Percentiles rank a stretch among this genome's conserved stretches.
Evolutionary conservation across 2,797 vertebrate genomes (phyloP).

Genomic region (Coendou prehensilis): DNA sequence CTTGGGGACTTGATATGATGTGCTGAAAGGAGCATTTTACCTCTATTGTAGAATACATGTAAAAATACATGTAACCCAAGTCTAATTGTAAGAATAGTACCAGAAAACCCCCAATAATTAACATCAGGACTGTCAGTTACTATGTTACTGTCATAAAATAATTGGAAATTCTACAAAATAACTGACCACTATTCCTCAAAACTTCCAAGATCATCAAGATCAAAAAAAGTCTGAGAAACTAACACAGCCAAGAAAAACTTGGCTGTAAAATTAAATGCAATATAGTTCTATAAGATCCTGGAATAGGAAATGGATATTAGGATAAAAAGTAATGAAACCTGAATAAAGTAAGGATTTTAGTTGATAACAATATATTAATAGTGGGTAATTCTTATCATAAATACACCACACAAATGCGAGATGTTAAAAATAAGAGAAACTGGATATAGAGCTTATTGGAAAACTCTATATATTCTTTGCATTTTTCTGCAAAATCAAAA

Average conservation of each 20-base stretch:
- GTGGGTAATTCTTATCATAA: neutral
- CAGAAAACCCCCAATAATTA: neutral
- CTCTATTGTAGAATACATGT: neutral
- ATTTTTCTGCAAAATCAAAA: neutral
- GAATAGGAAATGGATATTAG: neutral
- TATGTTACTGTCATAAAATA: neutral
- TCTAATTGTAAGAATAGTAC: neutral
- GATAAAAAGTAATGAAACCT: neutral
- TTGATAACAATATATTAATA: neutral
- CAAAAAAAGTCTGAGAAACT: neutral
- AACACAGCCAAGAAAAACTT: neutral
- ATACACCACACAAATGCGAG: neutral
- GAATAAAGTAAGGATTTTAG: neutral
- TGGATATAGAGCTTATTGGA: neutral
- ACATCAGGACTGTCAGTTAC: neutral
- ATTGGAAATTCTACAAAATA: neutral
- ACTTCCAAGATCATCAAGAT: neutral
- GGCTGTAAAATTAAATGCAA: neutral
- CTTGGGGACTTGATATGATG: neutral
- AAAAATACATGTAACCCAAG: neutral
- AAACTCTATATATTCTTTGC: neutral
- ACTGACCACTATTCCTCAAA: neutral
- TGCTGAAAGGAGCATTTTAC: neutral
- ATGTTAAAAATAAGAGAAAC: neutral
- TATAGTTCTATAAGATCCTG: neutral